Percentiles rank a stretch among this genome's conserved stretches.
These are phyloP conservation scores for Oscheius sp. DNA, from an alignment of 2,888 invertebrate genomes.

Conservation along the genomic window DNA sequence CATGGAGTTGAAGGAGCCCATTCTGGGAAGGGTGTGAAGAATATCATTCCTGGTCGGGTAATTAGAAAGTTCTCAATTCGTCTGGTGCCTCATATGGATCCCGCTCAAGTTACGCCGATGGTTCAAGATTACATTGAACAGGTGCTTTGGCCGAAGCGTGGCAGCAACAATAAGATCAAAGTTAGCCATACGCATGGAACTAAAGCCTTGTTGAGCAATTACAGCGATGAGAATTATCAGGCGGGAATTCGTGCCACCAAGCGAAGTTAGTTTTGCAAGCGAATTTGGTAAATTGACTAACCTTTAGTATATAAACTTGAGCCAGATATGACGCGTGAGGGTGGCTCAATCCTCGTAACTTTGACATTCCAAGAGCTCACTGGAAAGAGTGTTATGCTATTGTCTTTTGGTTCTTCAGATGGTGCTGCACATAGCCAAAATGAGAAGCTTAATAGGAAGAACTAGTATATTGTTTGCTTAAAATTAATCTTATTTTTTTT, in stretches of 20 bases:
- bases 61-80: constrained; percentile 94
- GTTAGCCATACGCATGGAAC: constrained; percentile 78
- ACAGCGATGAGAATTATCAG: constrained; percentile 87
- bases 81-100: constrained; percentile 91
- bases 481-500: no score
- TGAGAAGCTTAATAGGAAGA: constrained; percentile 86
- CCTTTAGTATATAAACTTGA: constrained; percentile 82
- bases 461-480: no score
- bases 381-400: constrained; percentile 86
- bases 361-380: constrained; percentile 66
- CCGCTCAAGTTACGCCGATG: constrained; percentile 79
- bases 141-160: constrained; percentile 79
- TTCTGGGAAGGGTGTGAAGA: constrained; percentile 89
- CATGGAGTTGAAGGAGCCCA: constrained; percentile 96
- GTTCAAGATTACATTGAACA: constrained; percentile 83
- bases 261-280: constrained; percentile 73
- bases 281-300: constrained; percentile 74
- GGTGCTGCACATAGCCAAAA: constrained; percentile 99
- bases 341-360: constrained; percentile 86
- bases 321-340: constrained; percentile 94
- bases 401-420: constrained; percentile 93
- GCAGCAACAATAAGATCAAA: constrained; percentile 82
- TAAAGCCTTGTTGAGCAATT: constrained; percentile 90
- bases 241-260: constrained; percentile 78
- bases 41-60: constrained; percentile 71